Conservation (phyloP, 64 coral and sea anemone species). For the Acropora tenuis region DNA sequence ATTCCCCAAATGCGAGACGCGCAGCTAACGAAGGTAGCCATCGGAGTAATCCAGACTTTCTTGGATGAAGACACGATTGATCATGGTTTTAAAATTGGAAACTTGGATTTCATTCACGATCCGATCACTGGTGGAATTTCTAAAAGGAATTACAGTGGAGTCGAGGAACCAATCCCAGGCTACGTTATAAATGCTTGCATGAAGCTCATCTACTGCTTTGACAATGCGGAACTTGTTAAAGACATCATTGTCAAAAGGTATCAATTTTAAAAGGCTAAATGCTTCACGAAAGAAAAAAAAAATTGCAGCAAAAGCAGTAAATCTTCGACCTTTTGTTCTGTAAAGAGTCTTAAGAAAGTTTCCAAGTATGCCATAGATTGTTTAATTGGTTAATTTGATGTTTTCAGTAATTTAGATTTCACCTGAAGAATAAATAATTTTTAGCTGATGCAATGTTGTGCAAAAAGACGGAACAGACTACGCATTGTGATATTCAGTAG, state of each 20-base stretch:
- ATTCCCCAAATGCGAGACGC: slow-evolving; percentile 60
- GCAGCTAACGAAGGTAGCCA: slow-evolving; percentile 60
- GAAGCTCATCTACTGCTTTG: slow-evolving; percentile 63
- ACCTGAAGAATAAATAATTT: too few relatives aligned
- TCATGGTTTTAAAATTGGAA: slow-evolving; percentile 33
- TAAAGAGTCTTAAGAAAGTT: too few relatives aligned
- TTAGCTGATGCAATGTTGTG: too few relatives aligned
- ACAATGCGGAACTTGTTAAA: slow-evolving; percentile 50
- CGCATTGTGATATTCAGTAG: too few relatives aligned
- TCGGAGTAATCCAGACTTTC: slow-evolving; percentile 66
- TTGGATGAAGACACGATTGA: slow-evolving; percentile 16
- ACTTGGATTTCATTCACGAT: slow-evolving; percentile 56
- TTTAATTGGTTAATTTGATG: too few relatives aligned
- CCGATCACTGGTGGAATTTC: slow-evolving; percentile 18
- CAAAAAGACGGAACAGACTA: too few relatives aligned
- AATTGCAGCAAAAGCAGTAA: too few relatives aligned
- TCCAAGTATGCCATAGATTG: too few relatives aligned
- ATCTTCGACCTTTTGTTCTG: too few relatives aligned
- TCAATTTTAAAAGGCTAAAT: too few relatives aligned
- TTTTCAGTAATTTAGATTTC: too few relatives aligned
- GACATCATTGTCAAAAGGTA: background rate
- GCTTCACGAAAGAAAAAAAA: too few relatives aligned
- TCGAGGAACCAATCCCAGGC: slow-evolving; percentile 51
- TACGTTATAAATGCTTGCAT: slow-evolving; percentile 81
- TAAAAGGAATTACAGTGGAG: slow-evolving; percentile 74